These are phyloP conservation scores for Drosophila pseudotakahashii DNA, from an alignment of 2,888 invertebrate genomes.

Conservation along the genomic window DNA sequence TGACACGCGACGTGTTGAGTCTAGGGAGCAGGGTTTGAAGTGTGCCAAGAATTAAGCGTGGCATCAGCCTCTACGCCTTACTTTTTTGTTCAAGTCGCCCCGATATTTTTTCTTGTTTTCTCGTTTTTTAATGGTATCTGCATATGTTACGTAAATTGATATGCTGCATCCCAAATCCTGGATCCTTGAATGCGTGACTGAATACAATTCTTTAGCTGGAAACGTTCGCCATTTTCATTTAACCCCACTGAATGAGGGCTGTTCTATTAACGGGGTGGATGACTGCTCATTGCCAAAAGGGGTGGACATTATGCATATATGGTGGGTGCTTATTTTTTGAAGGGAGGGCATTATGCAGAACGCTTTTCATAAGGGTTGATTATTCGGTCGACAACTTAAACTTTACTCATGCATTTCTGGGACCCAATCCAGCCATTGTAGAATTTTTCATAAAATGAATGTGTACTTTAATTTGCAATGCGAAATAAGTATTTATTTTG, in stretches of 20 bases:
- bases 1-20: constrained; percentile 69
- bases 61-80: constrained; percentile 29
- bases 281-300: constrained; percentile 46
- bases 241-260: constrained; percentile 62
- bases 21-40: constrained; percentile 12
- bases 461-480: background rate
- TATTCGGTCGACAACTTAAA: background rate
- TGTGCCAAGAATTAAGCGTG: constrained; percentile 49
- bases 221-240: constrained; percentile 74
- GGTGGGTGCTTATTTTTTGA: constrained; percentile 11
- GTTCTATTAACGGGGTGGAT: constrained; percentile 67
- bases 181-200: constrained; percentile 39
- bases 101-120: constrained; percentile 31
- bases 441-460: background rate
- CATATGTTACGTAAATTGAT: constrained; percentile 77
- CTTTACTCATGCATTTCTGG: background rate
- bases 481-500: background rate
- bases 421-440: background rate
- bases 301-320: constrained; percentile 67
- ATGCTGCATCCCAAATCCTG: constrained; percentile 50
- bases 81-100: constrained; percentile 49
- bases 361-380: constrained; percentile 58
- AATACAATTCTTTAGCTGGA: constrained; percentile 41
- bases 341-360: constrained; percentile 41
- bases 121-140: constrained; percentile 69